Base-by-base conservation (phyloP, 2,888 invertebrate genomes). In the Platycnemis pennipes region DNA sequence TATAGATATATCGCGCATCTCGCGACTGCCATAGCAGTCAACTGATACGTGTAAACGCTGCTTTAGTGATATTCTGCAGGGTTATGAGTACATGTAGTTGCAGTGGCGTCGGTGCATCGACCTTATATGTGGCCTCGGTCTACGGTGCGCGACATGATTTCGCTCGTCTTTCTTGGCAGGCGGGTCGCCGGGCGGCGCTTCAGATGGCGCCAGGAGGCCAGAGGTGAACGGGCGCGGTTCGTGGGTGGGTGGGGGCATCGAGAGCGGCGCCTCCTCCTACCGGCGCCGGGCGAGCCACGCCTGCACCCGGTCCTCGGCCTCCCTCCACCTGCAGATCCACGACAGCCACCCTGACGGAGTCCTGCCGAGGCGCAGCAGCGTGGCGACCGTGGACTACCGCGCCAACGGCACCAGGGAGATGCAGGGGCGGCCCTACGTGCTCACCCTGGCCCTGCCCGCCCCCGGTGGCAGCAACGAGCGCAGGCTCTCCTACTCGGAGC, bases 281-380 rank as follows among this genome's bases (percentile, higher is more conserved):
- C 77, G 77, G 3, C 77, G 77, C 31, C 31, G 77, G 77, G 77
- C 77, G 37, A 77, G 77, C 77, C 77, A 77, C 77, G 77, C 77
- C 77, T 77, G 77, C 77, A 77, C 77, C 31, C 77, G 77, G 11
- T 5, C 77, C 11, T 77, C 77, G 8, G 37, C 77, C 77, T 16
- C 26, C 26, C 3, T 63, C 26, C 63, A 63, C 26, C 13, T 37
- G 77, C 37, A 4, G 8, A 11, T 31, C 11, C 37, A 16, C 31
- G 8, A 37, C 77, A 31, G 37, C 77, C 77, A 37, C 37, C 77
- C 77, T 31, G 77, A 77, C 31, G 77, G 77, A 0, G 31, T 37
- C 11, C n/a, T 77, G 31, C 31, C 77, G 37, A 8, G 77, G 37
- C 8, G 77, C 37, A 77, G 77, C 77, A 77, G 77, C 77, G 77